phyloP scores from a whole-genome alignment of 1,140 invertebrate genomes.

The Brachionus paranguensis region DNA sequence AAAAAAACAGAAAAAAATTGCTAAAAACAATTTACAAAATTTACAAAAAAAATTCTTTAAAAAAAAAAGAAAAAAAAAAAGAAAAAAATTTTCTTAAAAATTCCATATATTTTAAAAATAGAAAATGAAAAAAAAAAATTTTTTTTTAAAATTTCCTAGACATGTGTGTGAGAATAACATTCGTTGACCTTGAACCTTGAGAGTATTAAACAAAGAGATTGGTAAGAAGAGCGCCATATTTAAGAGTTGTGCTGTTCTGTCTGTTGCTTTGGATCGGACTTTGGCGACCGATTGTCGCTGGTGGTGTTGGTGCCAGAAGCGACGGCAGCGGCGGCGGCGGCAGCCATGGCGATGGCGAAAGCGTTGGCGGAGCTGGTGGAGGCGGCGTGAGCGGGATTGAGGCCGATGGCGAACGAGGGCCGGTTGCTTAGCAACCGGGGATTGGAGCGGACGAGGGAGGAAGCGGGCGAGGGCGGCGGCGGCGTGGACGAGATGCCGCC shows the following conservation, averaged over 20 bases:
- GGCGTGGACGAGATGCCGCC: background rate
- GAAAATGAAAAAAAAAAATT: background rate
- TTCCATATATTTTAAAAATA: background rate
- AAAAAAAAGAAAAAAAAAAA: no score
- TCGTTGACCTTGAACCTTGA: no score
- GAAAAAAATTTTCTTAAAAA: constrained; percentile 13
- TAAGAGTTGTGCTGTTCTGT: background rate
- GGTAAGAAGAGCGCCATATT: background rate
- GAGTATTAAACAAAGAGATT: background rate
- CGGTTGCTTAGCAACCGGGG: background rate
- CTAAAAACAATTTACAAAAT: constrained; percentile 21
- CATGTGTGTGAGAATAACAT: no score
- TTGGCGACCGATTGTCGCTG: background rate
- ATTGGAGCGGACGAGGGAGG: background rate
- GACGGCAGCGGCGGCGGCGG: background rate
- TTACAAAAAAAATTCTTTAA: constrained; percentile 17
- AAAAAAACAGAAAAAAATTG: background rate
- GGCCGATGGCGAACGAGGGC: background rate
- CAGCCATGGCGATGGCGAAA: constrained; percentile 3
- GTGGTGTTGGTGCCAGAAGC: background rate
- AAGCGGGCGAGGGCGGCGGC: background rate
- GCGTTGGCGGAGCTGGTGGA: background rate
- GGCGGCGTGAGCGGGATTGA: background rate
- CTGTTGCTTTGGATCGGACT: background rate
- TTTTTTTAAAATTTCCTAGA: background rate